Conservation (phyloP, 2,888 invertebrate species). For the Lamellibrachia columna region DNA sequence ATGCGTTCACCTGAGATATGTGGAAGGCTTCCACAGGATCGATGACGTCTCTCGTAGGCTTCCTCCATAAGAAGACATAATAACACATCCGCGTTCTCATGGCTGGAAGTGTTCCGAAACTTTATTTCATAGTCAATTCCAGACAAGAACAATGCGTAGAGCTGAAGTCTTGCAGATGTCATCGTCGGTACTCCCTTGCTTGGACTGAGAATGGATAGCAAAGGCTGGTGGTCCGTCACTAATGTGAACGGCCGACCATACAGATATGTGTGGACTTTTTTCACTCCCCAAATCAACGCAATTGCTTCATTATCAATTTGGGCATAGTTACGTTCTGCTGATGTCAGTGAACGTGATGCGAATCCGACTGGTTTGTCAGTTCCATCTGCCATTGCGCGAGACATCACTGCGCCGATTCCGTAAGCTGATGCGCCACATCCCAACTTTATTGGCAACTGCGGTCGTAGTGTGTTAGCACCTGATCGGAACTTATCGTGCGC, state of each 20-base stretch:
- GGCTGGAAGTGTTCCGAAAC: not conserved
- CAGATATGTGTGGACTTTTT: not conserved
- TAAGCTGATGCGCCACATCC: not conserved
- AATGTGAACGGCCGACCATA: not conserved
- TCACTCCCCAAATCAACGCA: constrained; percentile 18
- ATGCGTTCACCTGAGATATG: not conserved
- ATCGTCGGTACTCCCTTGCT: too few species aligned
- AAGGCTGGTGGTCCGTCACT: not conserved
- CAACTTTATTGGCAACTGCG: not conserved
- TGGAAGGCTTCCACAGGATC: constrained; percentile 16
- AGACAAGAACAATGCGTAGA: constrained; percentile 19
- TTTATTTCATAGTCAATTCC: constrained; percentile 28
- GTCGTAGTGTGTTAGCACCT: constrained; percentile 19
- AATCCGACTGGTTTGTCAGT: not conserved
- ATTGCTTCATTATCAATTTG: constrained; percentile 3
- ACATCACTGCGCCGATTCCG: not conserved
- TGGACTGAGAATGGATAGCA: too few species aligned
- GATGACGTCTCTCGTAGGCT: not conserved
- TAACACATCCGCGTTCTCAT: constrained; percentile 16
- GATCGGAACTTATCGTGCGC: constrained; percentile 17
- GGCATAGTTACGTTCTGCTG: too few species aligned
- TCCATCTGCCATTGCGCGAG: constrained; percentile 14
- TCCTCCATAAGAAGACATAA: not conserved
- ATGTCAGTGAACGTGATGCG: too few species aligned
- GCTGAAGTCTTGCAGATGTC: not conserved